Evolutionary conservation across 2,888 invertebrate species (phyloP), one percentile per base, ranked within the genome.

Genomic region (Heliconius sara): DNA sequence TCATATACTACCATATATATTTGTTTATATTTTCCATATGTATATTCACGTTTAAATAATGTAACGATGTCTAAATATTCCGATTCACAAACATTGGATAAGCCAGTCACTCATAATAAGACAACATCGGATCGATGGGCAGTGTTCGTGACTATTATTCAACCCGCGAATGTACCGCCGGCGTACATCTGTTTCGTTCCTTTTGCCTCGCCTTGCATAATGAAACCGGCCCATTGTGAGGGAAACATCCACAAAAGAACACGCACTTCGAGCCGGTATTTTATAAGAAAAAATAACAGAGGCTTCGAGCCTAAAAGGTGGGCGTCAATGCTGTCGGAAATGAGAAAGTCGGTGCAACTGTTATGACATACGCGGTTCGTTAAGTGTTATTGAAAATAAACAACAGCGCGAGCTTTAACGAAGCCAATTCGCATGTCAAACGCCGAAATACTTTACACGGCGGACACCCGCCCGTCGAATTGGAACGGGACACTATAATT

Each of bases 161-260:
- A 85, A 88, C 87, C 89, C 90, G 91, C 91, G 90, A 91, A 83
- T 78, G 83, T 91, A 91, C 92, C 91, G 89, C 90, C 91, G 88
- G 86, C 88, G 91, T 92, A 93, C 95, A 95, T 95, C 94, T 95
- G 95, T 94, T 93, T 92, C 93, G 90, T 93, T 94, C 90, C 91
- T 94, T 94, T 93, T 93, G 92, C 91, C 89, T 90, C 89, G 89
- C 87, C 91, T 90, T 90, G 92, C 91, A 93, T 93, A 94, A 94
- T 93, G 92, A 93, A 93, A 92, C 92, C 92, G 90, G 89, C 89
- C 91, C 91, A 93, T 94, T 94, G 93, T 94, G 89, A 90, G 87
- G 88, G 87, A 91, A 91, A 90, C 90, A 89, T 91, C 92, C 86
- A 94, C 95, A 95, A 95, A 95, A 91, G 94, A 92, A 90, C 93